Base-by-base conservation (phyloP, 2,113 vertebrate genomes). In the Nerophis ophidion region DNA sequence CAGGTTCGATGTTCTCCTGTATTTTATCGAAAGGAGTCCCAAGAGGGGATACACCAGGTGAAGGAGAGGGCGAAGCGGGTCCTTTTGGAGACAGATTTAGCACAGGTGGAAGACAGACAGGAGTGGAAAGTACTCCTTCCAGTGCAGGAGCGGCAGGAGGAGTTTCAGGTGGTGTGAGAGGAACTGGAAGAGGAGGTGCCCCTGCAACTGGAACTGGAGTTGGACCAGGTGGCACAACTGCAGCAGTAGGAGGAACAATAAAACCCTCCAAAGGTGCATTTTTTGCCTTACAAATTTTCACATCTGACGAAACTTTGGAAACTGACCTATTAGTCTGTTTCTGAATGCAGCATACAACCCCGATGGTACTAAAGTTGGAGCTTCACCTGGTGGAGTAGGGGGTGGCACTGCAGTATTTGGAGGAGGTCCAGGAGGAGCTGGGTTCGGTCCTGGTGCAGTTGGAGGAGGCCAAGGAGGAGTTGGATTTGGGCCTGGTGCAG, bases 1-100 rank as follows among this genome's bases (percentile, higher is more conserved):
- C 19, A 44, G 6, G 0, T 55, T 14, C 6, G 0, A 5, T 66
- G 4, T 50, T 17, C 1, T 45, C 60, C 40, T 53, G 13, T 51
- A 12, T 13, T 45, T 26, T 57, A 36, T 68, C 50, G 68, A 19
- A 66, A 88, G 84, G 80, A 57, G 74, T 82, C 49, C 86, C 88
- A 52, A 83, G 89, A 83, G 89, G 89, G 47, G 89, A 91, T 65
- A 91, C 89, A 12, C 87, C 87, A 33, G 86, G 86, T 48, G 82
- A 88, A 76, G 85, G 82, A 48, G 84, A 87, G 60, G 85, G 82
- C 13, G 80, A 85, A 40, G 80, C 57, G 45, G 75, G 76, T 42
- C 76, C 77, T 62, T 77, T 82, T 71, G 75, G 78, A 46, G 79
- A 82, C n/a, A 77, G 77, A 69, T 72, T 17, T 16, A 40, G 66